Percentiles rank a stretch among this genome's conserved stretches.
phyloP scores from a whole-genome alignment of 2,113 vertebrate genomes.

The Cryptomyrus ogoouensis region DNA sequence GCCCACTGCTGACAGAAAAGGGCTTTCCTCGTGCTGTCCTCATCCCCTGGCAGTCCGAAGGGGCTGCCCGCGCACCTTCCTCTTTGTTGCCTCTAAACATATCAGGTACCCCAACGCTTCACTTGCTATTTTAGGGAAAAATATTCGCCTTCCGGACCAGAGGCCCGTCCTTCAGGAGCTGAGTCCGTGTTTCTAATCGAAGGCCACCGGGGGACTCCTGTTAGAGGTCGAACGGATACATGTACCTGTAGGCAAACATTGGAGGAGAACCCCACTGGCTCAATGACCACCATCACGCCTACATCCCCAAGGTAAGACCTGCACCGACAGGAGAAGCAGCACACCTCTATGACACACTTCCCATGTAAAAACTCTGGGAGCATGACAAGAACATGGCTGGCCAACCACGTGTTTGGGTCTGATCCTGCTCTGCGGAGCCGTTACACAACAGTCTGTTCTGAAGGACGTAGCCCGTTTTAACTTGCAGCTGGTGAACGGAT shows the following conservation, averaged over 20 bases:
- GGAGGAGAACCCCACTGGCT: conserved; percentile 21
- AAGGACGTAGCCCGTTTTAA: neutral
- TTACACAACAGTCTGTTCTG: neutral
- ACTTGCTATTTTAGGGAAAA: conserved; percentile 52
- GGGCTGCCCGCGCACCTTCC: conserved; percentile 34
- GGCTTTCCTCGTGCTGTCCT: neutral
- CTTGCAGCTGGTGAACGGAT: neutral
- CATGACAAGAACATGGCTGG: neutral
- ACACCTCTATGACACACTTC: neutral
- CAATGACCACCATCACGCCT: conserved; percentile 33
- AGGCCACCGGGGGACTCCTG: conserved; percentile 47
- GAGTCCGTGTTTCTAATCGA: conserved; percentile 51
- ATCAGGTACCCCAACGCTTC: conserved; percentile 56
- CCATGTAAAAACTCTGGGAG: neutral
- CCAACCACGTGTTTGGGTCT: neutral
- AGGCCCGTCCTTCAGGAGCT: conserved; percentile 43
- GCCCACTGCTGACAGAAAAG: neutral
- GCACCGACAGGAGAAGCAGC: neutral
- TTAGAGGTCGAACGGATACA: conserved; percentile 53
- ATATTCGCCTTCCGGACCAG: conserved; percentile 50
- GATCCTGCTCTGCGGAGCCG: neutral
- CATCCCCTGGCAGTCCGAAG: conserved; percentile 15
- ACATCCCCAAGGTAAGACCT: conserved; percentile 37
- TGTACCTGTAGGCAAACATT: conserved; percentile 42
- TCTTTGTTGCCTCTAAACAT: conserved; percentile 53